Percentiles rank a stretch among this genome's conserved stretches.
Evolutionary conservation across 1,140 invertebrate genomes (phyloP).

Genomic region (Drosophila parabipectinata): DNA sequence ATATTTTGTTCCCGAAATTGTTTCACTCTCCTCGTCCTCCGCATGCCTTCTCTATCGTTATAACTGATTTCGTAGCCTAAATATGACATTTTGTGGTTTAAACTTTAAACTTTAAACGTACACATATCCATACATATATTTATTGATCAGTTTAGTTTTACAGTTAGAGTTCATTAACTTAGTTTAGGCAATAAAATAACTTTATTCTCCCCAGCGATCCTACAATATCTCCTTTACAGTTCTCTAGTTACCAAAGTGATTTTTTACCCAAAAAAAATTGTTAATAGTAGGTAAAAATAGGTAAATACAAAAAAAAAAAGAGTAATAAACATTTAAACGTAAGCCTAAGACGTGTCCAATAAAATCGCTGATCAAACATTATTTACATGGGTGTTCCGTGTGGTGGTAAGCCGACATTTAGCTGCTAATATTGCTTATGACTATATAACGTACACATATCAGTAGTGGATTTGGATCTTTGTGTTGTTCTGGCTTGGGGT

Average conservation of each 20-base stretch:
- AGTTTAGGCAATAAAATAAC: conserved; percentile 71
- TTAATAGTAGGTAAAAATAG: conserved; percentile 32
- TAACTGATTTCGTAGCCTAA: conserved; percentile 72
- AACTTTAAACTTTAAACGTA: conserved; percentile 48
- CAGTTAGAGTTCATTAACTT: conserved; percentile 57
- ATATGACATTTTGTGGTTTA: conserved; percentile 64
- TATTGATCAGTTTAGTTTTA: conserved; percentile 54
- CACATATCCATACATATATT: conserved; percentile 45
- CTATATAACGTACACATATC: conserved; percentile 79
- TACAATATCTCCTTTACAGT: conserved; percentile 15
- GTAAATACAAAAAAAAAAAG: conserved; percentile 22
- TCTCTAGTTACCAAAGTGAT: conserved; percentile 30
- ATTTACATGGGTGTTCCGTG: conserved; percentile 52
- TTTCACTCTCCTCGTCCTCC: conserved; percentile 29
- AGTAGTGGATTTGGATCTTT: conserved; percentile 73
- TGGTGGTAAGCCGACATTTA: conserved; percentile 51
- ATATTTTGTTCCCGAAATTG: conserved; percentile 80
- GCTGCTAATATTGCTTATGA: conserved; percentile 80
- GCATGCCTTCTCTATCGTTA: conserved; percentile 35
- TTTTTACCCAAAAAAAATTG: conserved; percentile 30
- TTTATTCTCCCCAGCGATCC: conserved; percentile 39
- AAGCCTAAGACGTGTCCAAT: conserved; percentile 57
- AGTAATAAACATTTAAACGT: conserved; percentile 42
- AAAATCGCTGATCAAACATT: conserved; percentile 74
- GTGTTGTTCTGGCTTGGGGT: conserved; percentile 16